Evolutionary conservation across 2,113 vertebrate species (phyloP).

Genomic region (Petroica traversi): DNA sequence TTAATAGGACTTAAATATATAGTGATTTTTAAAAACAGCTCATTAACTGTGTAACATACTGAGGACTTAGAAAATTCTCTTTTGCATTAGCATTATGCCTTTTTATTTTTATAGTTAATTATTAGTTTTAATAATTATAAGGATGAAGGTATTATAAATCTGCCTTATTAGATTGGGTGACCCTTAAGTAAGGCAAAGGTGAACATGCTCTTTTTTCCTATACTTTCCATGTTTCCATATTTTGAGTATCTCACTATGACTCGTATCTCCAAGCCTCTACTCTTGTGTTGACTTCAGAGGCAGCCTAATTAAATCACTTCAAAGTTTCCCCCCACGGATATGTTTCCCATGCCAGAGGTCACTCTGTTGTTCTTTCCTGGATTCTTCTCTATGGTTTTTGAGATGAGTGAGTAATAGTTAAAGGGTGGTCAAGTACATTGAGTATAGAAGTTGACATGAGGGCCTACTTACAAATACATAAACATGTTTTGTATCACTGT

Average conservation of each 20-base stretch:
- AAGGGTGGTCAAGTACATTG: not conserved
- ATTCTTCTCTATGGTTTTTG: not conserved
- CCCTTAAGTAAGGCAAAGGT: not conserved
- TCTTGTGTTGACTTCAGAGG: not conserved
- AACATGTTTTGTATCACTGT: not conserved
- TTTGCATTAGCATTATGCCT: not conserved
- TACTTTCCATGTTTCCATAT: not conserved
- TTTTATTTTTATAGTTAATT: not conserved
- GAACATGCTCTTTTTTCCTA: not conserved
- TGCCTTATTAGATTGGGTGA: not conserved
- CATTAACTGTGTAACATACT: not conserved
- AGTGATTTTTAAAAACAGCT: not conserved
- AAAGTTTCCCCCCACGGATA: not conserved
- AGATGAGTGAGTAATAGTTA: not conserved
- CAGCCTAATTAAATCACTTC: not conserved
- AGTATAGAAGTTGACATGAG: not conserved
- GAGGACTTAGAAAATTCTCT: not conserved
- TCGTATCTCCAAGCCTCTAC: not conserved
- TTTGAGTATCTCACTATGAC: not conserved
- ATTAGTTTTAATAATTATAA: not conserved
- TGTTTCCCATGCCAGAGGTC: not conserved
- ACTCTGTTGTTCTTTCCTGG: not conserved
- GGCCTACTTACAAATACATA: not conserved
- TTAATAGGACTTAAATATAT: not conserved
- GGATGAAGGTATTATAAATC: not conserved